phyloP scores from a whole-genome alignment of 2,113 vertebrate species.

The Pollimyrus isidori region DNA sequence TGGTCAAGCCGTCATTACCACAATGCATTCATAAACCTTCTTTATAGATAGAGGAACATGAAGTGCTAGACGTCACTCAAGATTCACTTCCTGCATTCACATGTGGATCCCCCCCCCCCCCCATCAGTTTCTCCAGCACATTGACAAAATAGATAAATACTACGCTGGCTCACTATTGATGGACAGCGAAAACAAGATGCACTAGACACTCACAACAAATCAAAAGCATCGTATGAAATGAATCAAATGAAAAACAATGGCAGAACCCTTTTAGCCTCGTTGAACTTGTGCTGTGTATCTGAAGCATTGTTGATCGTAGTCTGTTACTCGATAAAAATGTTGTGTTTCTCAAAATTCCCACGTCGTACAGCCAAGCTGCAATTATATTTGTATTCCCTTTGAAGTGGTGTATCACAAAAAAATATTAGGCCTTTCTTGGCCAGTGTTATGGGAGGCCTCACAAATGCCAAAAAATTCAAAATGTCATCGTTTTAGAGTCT shows the following conservation, averaged over 20 bases:
- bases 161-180: not conserved
- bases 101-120: not conserved
- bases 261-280: not conserved
- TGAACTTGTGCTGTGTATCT: not conserved
- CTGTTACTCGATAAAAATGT: not conserved
- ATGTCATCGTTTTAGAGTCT: conserved; percentile 40
- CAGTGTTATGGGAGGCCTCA: conserved; percentile 18
- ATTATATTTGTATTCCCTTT: not conserved
- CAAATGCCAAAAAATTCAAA: conserved; percentile 17
- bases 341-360: not conserved
- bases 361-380: not conserved
- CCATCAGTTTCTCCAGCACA: not conserved
- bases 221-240: not conserved
- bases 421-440: not conserved
- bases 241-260: not conserved
- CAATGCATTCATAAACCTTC: not conserved
- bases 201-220: not conserved
- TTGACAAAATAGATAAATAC: not conserved
- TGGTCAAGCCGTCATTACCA: not conserved
- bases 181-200: not conserved
- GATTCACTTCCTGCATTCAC: not conserved
- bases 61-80: not conserved
- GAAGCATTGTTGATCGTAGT: not conserved
- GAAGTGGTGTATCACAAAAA: not conserved
- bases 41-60: not conserved